Base-by-base conservation (phyloP, 2,113 vertebrate species). In the Synchiropus splendidus region DNA sequence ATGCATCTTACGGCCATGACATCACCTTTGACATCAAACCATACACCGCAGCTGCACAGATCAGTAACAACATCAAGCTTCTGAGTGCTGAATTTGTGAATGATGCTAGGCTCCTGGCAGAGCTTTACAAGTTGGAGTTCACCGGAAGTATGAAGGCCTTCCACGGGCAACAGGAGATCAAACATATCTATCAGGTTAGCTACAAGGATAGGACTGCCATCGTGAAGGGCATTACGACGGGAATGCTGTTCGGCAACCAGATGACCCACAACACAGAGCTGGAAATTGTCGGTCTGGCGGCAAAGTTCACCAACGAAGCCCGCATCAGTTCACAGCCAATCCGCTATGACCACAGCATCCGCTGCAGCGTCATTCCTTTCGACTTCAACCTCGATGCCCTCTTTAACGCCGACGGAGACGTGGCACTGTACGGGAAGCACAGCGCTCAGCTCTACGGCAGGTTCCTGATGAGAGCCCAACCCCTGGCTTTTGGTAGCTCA, bases 361-460 rank as follows among this genome's bases (percentile, higher is more conserved):
- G 54, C 18, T 85, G 86, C 58, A 74, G 67, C 8, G 10, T 88
- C 67, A 72, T 83, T 42, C 94, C 94, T 0, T 96, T 96, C 60
- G 61, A 77, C 36, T 8, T 97, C 63, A 88, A 86, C 1, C 18
- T 91, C 16, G 82, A 91, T 5, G n/a, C 87, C 2, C 77, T 87
- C 27, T 88, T 90, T 12, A 93, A 77, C 37, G 88, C 80, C 34
- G 86, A 94, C 4, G 91, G 89, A 63, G 89, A 81, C 42, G 45
- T 95, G 39, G 18, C 45, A 51, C 45, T 86, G 47, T 80, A 78
- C 63, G 90, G 91, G 51, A 85, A 89, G 4, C 92, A 97, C 18
- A 84, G 77, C 2, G 89, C 85, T 18, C 86, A 92, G 41, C 67
- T 94, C 6, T 94, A 91, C 48, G 90, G 84, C 66, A 94, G 93